phyloP scores from a whole-genome alignment of 1,140 invertebrate species.

The Eumaeus atala region DNA sequence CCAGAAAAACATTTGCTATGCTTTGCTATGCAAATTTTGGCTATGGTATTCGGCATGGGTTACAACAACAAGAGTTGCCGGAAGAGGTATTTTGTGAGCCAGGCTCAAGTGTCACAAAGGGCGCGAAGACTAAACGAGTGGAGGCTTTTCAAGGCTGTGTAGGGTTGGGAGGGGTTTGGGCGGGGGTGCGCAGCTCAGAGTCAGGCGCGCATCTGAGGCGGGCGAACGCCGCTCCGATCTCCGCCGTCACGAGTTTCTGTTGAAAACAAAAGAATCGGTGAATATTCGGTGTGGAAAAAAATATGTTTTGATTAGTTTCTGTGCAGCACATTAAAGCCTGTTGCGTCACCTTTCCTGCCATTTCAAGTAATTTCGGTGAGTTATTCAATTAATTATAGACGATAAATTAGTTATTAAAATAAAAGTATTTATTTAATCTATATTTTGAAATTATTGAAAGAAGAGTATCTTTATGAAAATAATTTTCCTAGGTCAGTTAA shows the following conservation, averaged over 20 bases:
- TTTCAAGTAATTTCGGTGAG: background rate
- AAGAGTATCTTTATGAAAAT: no score
- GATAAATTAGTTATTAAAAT: no score
- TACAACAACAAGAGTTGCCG: conserved; percentile 6
- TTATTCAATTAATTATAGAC: background rate
- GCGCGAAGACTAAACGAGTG: conserved; percentile 66
- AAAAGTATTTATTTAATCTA: no score
- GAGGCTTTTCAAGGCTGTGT: conserved; percentile 42
- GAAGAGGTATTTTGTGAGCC: conserved; percentile 53
- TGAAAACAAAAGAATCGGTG: conserved; percentile 27
- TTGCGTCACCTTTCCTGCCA: conserved; percentile 3
- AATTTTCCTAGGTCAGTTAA: no score
- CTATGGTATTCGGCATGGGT: no score
- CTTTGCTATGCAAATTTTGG: no score
- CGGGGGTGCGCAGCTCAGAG: conserved; percentile 43
- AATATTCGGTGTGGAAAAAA: conserved; percentile 33
- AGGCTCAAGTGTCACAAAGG: conserved; percentile 68
- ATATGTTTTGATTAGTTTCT: conserved; percentile 7
- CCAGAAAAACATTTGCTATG: no score
- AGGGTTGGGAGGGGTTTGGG: conserved; percentile 28
- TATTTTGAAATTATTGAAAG: no score
- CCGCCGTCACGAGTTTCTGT: conserved; percentile 19
- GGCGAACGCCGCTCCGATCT: conserved; percentile 44
- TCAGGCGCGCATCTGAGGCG: conserved; percentile 48
- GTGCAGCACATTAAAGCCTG: background rate